Percentiles rank a stretch among this genome's conserved stretches.
phyloP scores from a whole-genome alignment of 2,888 invertebrate species.

The Hartigia nigra region DNA sequence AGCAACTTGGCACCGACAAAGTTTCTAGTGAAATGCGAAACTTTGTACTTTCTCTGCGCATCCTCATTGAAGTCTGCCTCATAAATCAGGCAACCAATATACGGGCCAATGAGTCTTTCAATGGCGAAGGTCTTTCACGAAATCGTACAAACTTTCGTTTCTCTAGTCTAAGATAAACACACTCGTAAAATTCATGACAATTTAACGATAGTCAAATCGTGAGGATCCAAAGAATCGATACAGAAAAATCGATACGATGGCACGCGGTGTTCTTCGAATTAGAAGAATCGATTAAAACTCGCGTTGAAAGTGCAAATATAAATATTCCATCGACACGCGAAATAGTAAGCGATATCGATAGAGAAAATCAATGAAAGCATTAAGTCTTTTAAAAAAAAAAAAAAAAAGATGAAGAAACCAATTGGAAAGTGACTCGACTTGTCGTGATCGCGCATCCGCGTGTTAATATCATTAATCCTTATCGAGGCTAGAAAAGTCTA shows the following conservation, averaged over 20 bases:
- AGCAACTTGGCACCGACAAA: neutral
- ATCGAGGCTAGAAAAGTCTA: neutral
- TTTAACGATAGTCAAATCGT: neutral
- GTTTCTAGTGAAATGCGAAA: neutral
- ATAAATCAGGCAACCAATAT: constrained; percentile 1
- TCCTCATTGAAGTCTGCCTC: neutral
- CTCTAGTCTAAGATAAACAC: neutral
- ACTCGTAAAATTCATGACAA: neutral
- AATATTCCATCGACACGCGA: neutral
- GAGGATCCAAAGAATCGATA: neutral
- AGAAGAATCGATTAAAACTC: neutral
- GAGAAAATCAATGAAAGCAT: neutral
- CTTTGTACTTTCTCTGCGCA: neutral
- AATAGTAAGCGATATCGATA: neutral
- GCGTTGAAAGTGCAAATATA: neutral
- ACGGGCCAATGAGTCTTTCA: neutral
- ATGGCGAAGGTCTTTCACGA: neutral
- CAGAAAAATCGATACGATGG: neutral
- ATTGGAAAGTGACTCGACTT: neutral
- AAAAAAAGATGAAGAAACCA: neutral
- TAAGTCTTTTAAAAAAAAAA: neutral
- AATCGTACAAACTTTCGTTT: neutral
- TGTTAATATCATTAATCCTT: neutral
- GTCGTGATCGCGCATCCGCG: neutral
- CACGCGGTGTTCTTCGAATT: too few species aligned